phyloP scores from a whole-genome alignment of 2,113 vertebrate genomes.

The Chionis minor region DNA sequence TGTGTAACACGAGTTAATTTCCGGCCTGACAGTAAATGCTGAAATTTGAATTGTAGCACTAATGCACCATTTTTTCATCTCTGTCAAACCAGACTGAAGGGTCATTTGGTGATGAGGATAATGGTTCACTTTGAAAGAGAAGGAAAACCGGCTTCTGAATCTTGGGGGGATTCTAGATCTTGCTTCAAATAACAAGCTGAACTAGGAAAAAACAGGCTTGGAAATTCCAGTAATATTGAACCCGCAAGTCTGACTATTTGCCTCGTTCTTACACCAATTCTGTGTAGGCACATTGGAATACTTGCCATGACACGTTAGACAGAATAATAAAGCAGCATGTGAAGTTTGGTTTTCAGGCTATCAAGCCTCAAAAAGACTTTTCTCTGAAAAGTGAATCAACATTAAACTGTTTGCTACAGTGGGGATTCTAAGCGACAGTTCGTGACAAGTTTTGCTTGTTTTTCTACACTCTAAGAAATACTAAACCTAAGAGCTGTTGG shows the following conservation, averaged over 20 bases:
- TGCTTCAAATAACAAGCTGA: background rate
- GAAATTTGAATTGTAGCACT: conserved; percentile 46
- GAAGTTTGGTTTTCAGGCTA: conserved; percentile 25
- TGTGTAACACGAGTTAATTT: conserved; percentile 43
- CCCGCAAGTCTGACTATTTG: background rate
- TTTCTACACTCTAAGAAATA: conserved; percentile 13
- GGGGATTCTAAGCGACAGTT: background rate
- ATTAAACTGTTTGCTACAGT: background rate
- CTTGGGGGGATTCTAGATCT: conserved; percentile 2
- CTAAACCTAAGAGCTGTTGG: conserved; percentile 21
- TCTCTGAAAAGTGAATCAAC: background rate
- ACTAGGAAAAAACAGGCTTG: background rate
- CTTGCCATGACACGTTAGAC: background rate
- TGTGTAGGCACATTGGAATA: background rate
- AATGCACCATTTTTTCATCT: conserved; percentile 43
- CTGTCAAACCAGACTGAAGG: conserved; percentile 30
- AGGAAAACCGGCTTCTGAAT: background rate
- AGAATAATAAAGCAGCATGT: background rate
- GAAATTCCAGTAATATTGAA: background rate
- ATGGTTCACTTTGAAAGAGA: conserved; percentile 56
- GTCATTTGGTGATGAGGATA: conserved; percentile 41
- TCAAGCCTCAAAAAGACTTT: background rate
- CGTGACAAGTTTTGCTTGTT: conserved; percentile 21
- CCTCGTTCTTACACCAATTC: background rate
- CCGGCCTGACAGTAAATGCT: conserved; percentile 43